Conservation (phyloP, 2,113 vertebrate genomes). For the Tonatia bakeri region DNA sequence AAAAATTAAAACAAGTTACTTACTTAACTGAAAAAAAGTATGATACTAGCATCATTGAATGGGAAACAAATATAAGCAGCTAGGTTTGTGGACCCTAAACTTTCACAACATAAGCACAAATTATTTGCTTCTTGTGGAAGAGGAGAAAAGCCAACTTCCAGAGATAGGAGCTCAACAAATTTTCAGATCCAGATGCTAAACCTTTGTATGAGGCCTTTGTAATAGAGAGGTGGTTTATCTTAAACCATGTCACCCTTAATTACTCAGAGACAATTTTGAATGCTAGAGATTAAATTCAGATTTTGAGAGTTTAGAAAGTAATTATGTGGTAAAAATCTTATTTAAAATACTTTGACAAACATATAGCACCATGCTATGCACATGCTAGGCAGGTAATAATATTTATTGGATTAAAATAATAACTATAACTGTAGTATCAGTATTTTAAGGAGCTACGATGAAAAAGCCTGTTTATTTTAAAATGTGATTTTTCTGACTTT, state of each 20-base stretch:
- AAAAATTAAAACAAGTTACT: neutral
- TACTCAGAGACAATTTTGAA: neutral
- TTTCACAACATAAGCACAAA: neutral
- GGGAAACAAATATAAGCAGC: neutral
- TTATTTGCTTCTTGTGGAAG: neutral
- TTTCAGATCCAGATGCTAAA: neutral
- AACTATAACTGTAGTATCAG: neutral
- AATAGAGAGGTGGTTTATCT: neutral
- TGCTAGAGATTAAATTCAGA: neutral
- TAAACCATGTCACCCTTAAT: neutral
- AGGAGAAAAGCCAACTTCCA: neutral
- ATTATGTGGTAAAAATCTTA: slow-evolving; percentile 18
- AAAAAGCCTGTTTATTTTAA: neutral
- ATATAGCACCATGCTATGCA: neutral
- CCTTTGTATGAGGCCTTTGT: neutral
- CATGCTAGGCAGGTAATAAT: neutral
- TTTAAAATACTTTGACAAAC: neutral
- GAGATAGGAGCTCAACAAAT: neutral
- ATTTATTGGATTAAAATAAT: neutral
- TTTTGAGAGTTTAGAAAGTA: neutral
- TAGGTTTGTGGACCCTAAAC: neutral
- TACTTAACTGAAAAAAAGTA: neutral
- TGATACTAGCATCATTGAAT: neutral
- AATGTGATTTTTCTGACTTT: neutral
- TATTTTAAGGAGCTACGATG: neutral